phyloP scores from a whole-genome alignment of 1,140 invertebrate species.

The Papilio helenus region DNA sequence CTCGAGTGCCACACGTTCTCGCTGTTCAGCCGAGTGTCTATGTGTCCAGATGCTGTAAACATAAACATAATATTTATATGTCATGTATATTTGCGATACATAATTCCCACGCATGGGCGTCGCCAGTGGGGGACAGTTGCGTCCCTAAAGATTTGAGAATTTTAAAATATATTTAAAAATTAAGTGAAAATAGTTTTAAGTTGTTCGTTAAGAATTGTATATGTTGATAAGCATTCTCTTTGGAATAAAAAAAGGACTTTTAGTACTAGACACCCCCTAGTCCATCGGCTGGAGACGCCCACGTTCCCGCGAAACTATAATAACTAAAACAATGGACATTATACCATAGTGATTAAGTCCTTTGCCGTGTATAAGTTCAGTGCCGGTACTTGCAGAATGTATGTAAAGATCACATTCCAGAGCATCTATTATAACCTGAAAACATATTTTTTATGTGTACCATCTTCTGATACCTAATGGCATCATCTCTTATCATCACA shows the following conservation, averaged over 20 bases:
- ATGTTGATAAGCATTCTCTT: too few relatives aligned
- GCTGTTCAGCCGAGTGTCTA: constrained; percentile 64
- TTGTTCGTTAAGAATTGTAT: too few relatives aligned
- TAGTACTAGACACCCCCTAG: too few relatives aligned
- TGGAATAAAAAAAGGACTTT: too few relatives aligned
- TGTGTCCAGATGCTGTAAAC: constrained; percentile 70
- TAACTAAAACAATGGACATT: not conserved
- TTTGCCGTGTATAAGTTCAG: constrained; percentile 74
- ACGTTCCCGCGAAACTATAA: not conserved
- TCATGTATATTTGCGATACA: too few relatives aligned
- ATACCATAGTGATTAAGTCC: constrained; percentile 74
- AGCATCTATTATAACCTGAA: constrained; percentile 64
- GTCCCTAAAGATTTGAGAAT: too few relatives aligned
- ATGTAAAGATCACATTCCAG: constrained; percentile 71
- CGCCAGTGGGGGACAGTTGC: too few relatives aligned
- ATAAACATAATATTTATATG: not conserved
- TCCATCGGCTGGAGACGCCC: too few relatives aligned
- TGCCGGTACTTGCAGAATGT: constrained; percentile 66
- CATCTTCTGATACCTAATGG: not conserved
- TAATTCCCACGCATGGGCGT: too few relatives aligned
- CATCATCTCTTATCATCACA: not conserved
- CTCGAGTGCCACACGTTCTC: constrained; percentile 74
- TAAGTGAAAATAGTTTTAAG: too few relatives aligned
- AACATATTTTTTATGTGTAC: not conserved
- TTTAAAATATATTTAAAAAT: too few relatives aligned